phyloP scores from a whole-genome alignment of 2,113 vertebrate species.

The Chloropsis hardwickii region DNA sequence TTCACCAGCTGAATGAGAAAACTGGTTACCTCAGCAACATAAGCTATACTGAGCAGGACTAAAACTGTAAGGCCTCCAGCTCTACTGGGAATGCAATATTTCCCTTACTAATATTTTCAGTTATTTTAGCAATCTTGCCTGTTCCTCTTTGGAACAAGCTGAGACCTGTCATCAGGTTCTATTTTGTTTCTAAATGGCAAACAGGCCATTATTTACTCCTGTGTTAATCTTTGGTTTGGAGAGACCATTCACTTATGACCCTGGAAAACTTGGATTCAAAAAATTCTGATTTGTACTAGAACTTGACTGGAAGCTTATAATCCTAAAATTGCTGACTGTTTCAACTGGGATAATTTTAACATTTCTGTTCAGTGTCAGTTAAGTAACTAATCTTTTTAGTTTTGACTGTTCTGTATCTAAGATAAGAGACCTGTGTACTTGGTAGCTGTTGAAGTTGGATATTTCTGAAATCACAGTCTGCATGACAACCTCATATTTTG shows the following conservation, averaged over 20 bases:
- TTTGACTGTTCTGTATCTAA: background rate
- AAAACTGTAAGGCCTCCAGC: background rate
- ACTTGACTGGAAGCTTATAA: background rate
- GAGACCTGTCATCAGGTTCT: background rate
- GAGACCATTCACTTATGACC: background rate
- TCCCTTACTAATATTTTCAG: background rate
- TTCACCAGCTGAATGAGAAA: background rate
- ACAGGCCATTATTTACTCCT: background rate
- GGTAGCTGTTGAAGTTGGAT: background rate
- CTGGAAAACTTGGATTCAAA: background rate
- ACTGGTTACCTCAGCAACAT: background rate
- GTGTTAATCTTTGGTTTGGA: background rate
- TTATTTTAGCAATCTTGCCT: background rate
- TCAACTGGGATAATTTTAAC: background rate
- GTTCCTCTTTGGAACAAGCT: background rate
- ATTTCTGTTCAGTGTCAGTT: background rate
- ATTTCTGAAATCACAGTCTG: background rate
- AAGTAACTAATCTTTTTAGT: background rate
- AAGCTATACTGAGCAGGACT: background rate
- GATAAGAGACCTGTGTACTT: background rate
- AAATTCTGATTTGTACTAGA: background rate
- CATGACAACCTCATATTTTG: background rate
- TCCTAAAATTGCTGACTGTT: background rate
- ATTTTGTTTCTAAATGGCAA: background rate
- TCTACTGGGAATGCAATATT: background rate